These are phyloP conservation scores for Thunnus albacares DNA, from an alignment of 2,797 vertebrate species.

Conservation along the genomic window DNA sequence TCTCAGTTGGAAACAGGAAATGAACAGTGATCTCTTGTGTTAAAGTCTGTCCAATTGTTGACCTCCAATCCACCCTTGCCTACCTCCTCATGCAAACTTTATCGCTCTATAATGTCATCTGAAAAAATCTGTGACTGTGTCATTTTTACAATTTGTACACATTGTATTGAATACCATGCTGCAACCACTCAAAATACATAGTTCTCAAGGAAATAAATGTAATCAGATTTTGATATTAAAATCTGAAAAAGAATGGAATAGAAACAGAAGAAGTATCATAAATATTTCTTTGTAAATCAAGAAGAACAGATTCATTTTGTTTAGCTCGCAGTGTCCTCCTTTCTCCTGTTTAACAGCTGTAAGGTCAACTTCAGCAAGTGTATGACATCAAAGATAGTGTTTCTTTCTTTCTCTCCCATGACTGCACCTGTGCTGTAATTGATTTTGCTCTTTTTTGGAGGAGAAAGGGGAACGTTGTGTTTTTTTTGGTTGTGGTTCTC, in stretches of 20 bases:
- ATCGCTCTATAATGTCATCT: not conserved
- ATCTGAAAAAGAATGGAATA: not conserved
- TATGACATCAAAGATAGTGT: conserved; percentile 12
- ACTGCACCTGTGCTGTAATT: conserved; percentile 55
- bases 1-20: too few relatives aligned
- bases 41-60: too few relatives aligned
- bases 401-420: not conserved
- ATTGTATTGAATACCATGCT: too few relatives aligned
- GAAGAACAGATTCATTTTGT: not conserved
- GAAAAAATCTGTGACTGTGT: not conserved
- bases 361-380: conserved; percentile 51
- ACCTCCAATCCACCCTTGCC: too few relatives aligned
- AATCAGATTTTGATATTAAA: not conserved
- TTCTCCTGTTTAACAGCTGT: conserved; percentile 33
- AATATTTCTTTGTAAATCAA: not conserved
- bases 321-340: not conserved
- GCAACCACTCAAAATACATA: not conserved
- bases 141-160: too few relatives aligned
- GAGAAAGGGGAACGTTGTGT: not conserved
- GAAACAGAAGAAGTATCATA: not conserved
- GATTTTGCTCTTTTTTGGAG: conserved; percentile 24
- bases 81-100: too few relatives aligned
- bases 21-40: too few relatives aligned
- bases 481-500: conserved; percentile 51
- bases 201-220: not conserved